phyloP scores from a whole-genome alignment of 1,140 invertebrate species.

The Hylyphantes graminicola region DNA sequence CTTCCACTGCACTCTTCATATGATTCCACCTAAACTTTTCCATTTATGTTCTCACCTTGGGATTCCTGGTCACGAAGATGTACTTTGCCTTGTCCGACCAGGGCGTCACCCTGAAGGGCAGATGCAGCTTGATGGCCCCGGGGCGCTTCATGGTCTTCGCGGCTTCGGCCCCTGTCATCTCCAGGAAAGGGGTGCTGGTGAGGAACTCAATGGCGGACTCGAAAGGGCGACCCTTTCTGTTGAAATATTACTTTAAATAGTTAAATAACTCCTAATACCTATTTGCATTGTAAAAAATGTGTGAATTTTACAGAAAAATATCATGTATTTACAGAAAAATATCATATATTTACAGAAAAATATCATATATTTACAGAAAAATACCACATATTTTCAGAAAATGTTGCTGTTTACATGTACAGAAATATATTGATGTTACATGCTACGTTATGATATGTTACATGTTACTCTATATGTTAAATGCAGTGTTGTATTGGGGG shows the following conservation, averaged over 20 bases:
- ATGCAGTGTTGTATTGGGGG: too few relatives aligned
- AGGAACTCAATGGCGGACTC: conserved; percentile 32
- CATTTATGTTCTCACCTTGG: conserved; percentile 72
- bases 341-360: too few relatives aligned
- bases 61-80: conserved; percentile 83
- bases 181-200: conserved; percentile 54
- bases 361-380: too few relatives aligned
- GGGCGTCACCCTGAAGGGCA: conserved; percentile 67
- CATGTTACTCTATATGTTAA: too few relatives aligned
- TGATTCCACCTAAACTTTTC: neutral
- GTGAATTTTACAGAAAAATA: too few relatives aligned
- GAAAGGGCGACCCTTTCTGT: conserved; percentile 47
- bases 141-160: conserved; percentile 49
- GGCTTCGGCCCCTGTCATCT: conserved; percentile 44
- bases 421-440: too few relatives aligned
- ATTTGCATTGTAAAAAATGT: too few relatives aligned
- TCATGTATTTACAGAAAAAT: too few relatives aligned
- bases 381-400: too few relatives aligned
- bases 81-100: conserved; percentile 69
- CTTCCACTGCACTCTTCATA: neutral
- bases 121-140: conserved; percentile 59
- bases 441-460: too few relatives aligned
- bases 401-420: too few relatives aligned
- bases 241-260: neutral
- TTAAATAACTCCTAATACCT: too few relatives aligned